Evolutionary conservation across 2,797 vertebrate genomes (phyloP).

Genomic region (Dicrostonyx torquatus): DNA sequence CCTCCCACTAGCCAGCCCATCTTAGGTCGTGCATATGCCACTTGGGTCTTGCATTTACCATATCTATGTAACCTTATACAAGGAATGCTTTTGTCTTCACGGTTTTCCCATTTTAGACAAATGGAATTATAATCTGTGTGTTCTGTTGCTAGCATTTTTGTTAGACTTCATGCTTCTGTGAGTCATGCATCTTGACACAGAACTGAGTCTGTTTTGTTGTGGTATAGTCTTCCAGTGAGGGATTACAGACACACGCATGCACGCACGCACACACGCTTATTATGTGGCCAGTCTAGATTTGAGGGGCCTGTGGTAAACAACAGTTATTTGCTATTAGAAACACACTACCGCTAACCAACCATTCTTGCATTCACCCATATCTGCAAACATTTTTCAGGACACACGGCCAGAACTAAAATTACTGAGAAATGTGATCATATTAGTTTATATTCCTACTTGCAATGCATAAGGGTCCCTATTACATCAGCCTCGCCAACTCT

Average conservation of each 20-base stretch:
- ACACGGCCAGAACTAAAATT: slow-evolving; percentile 7
- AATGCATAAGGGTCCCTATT: neutral
- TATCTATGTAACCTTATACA: neutral
- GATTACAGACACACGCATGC: neutral
- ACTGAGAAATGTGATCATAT: neutral
- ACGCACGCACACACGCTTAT: neutral
- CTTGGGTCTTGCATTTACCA: neutral
- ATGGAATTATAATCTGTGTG: neutral
- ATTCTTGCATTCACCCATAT: neutral
- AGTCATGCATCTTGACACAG: neutral
- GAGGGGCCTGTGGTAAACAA: neutral
- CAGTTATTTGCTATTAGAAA: neutral
- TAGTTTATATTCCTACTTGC: neutral
- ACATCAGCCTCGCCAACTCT: neutral
- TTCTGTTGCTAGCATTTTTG: neutral
- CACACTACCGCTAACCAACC: neutral
- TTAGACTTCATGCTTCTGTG: neutral
- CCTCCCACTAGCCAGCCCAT: neutral
- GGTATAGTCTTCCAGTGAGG: neutral
- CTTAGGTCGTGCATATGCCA: neutral
- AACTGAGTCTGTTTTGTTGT: slow-evolving; percentile 29
- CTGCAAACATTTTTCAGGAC: neutral
- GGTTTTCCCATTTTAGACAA: neutral
- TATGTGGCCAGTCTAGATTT: neutral
- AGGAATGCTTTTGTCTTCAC: neutral